These are phyloP conservation scores for Conus canariensis DNA, from an alignment of 2,888 invertebrate species.

Conservation along the genomic window DNA sequence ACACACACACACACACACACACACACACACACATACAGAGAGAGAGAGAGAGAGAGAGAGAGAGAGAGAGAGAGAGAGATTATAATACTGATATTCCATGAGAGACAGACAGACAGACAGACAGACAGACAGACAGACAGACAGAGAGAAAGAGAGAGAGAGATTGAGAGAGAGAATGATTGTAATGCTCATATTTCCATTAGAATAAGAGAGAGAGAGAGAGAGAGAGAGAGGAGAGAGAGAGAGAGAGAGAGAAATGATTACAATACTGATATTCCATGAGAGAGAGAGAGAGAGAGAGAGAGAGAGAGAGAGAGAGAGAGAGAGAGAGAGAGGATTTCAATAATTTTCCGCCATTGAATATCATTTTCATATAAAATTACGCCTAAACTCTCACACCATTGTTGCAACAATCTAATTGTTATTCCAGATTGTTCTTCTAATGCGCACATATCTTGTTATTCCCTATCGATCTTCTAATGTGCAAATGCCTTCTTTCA, in stretches of 20 bases:
- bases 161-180: not conserved
- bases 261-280: no score
- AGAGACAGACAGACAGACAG: not conserved
- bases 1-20: not conserved
- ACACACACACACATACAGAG: not conserved
- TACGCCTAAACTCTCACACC: no score
- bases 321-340: no score
- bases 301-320: not conserved
- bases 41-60: not conserved
- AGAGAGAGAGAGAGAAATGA: not conserved
- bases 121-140: not conserved
- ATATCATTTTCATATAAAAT: no score
- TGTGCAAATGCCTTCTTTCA: no score
- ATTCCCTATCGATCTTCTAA: no score
- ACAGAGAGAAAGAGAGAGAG: not conserved
- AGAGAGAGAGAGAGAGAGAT: not conserved
- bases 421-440: no score
- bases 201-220: not conserved
- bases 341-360: no score
- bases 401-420: no score
- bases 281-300: slow-evolving; percentile 16
- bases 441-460: no score
- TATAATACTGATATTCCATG: no score
- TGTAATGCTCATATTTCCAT: not conserved
- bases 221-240: not conserved